phyloP scores from a whole-genome alignment of 2,113 vertebrate species.

The Camelus bactrianus region DNA sequence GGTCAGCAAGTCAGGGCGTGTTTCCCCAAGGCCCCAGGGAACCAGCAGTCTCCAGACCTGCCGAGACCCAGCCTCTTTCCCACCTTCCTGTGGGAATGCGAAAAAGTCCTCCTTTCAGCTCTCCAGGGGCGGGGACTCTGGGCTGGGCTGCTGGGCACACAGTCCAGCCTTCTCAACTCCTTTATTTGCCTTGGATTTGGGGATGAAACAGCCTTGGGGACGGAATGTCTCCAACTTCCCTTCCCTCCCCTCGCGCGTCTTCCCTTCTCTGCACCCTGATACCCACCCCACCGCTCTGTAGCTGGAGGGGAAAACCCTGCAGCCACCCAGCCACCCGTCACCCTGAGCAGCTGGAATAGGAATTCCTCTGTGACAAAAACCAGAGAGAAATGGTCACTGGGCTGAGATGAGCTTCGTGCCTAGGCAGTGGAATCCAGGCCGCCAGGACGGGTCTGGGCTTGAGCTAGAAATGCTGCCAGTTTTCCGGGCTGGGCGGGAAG shows the following conservation, averaged over 20 bases:
- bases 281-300: not conserved
- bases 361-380: slow-evolving; percentile 55
- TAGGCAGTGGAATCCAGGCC: slow-evolving; percentile 66
- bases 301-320: not conserved
- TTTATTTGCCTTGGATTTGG: not conserved
- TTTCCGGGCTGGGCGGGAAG: slow-evolving; percentile 71
- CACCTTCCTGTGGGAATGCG: not conserved
- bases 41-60: not conserved
- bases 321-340: not conserved
- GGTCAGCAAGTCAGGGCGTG: not conserved
- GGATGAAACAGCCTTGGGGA: not conserved
- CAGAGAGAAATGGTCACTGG: slow-evolving; percentile 38
- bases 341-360: not conserved
- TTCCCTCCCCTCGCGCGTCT: no score
- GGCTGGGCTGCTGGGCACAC: not conserved
- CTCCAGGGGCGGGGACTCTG: not conserved
- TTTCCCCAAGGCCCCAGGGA: not conserved
- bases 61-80: slow-evolving; percentile 35
- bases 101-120: not conserved
- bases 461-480: slow-evolving; percentile 53
- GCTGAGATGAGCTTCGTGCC: slow-evolving; percentile 59
- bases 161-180: not conserved
- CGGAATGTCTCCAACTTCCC: not conserved
- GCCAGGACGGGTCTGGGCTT: slow-evolving; percentile 77
- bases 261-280: not conserved